phyloP scores from a whole-genome alignment of 2,797 vertebrate species.

The Lycodopsis pacificus region DNA sequence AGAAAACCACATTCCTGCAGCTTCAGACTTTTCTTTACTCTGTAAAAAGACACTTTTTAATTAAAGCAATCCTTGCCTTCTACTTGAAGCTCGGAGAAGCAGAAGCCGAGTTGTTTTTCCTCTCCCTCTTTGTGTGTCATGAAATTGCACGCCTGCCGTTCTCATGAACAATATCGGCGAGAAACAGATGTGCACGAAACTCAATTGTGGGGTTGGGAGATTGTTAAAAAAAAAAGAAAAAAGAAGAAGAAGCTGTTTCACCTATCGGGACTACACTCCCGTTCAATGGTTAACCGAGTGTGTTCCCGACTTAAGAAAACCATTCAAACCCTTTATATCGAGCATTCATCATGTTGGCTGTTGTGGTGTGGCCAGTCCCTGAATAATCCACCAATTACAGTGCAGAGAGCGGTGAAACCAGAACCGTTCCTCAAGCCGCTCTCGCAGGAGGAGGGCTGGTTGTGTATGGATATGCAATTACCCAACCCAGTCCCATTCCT shows the following conservation, averaged over 20 bases:
- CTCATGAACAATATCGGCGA: conserved; percentile 51
- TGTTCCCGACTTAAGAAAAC: conserved; percentile 47
- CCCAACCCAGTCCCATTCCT: conserved; percentile 46
- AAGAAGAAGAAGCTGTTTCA: conserved; percentile 31
- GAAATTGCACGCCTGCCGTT: conserved; percentile 69
- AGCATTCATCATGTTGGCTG: conserved; percentile 41
- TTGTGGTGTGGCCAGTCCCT: conserved; percentile 54
- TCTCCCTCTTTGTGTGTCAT: conserved; percentile 53
- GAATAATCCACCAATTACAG: conserved; percentile 70
- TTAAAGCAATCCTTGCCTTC: conserved; percentile 72
- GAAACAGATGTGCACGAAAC: conserved; percentile 75
- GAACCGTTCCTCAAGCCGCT: conserved; percentile 50
- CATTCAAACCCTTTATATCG: conserved; percentile 49
- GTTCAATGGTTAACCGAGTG: conserved; percentile 61
- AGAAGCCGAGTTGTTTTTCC: conserved; percentile 61
- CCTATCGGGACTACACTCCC: conserved; percentile 30
- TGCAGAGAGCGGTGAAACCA: conserved; percentile 46
- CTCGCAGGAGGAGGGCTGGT: conserved; percentile 54
- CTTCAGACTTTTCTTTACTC: conserved; percentile 71
- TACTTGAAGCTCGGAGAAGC: conserved; percentile 59
- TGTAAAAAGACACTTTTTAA: conserved; percentile 81
- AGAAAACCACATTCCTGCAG: conserved; percentile 85
- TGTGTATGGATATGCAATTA: conserved; percentile 58
- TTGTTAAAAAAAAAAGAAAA: conserved; percentile 49
- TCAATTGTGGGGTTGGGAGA: conserved; percentile 62